Evolutionary conservation across 2,113 vertebrate genomes (phyloP).

Genomic region (Penelope pileata): DNA sequence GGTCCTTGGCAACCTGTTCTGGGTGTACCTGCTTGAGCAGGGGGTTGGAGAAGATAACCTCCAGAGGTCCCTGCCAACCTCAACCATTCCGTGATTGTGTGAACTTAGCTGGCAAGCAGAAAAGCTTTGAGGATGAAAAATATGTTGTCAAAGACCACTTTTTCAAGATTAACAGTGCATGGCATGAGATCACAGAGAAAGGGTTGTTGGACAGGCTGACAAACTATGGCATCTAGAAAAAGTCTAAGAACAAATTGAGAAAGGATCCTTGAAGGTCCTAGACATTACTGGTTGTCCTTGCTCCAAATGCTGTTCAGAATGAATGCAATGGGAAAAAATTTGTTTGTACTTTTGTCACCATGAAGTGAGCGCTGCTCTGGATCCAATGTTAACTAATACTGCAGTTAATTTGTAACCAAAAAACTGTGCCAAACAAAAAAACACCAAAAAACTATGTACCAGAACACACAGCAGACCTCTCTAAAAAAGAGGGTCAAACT

Average conservation of each 20-base stretch:
- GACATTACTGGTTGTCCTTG: neutral
- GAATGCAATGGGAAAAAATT: neutral
- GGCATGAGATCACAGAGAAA: neutral
- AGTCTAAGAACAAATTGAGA: neutral
- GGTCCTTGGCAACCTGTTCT: neutral
- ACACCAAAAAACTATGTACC: neutral
- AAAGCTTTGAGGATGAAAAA: neutral
- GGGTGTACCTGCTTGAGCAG: neutral
- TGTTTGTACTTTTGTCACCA: neutral
- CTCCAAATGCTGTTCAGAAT: neutral
- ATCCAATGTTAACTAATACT: conserved; percentile 6
- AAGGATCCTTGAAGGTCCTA: neutral
- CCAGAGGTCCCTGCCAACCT: neutral
- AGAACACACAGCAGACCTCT: neutral
- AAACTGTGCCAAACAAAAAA: neutral
- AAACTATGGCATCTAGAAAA: neutral
- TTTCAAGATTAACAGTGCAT: neutral
- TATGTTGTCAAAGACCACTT: neutral
- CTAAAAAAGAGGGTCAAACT: conserved; percentile 8
- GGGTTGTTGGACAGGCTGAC: neutral
- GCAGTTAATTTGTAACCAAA: neutral
- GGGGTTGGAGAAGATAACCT: neutral
- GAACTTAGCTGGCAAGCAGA: neutral
- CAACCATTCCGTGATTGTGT: neutral
- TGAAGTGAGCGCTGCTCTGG: neutral